These are phyloP conservation scores for Caenorhabditis sp. DNA, from an alignment of 2,888 invertebrate species.

Conservation along the genomic window DNA sequence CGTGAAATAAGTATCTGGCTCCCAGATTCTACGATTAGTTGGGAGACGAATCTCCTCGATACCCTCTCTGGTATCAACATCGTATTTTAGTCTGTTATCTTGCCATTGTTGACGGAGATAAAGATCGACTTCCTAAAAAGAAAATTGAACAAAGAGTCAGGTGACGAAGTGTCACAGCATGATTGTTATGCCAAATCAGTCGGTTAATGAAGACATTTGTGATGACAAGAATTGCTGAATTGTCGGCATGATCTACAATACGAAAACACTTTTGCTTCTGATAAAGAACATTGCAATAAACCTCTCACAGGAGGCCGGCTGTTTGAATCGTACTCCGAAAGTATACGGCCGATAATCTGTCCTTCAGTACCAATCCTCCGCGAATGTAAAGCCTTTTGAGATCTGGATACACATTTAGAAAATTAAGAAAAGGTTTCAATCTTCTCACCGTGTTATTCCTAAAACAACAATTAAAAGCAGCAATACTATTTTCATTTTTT, in stretches of 20 bases:
- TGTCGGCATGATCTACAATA: constrained; percentile 76
- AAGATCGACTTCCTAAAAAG: constrained; percentile 79
- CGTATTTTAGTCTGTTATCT: constrained; percentile 78
- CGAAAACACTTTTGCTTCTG: no score
- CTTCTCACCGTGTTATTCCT: constrained; percentile 7
- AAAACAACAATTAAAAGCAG: constrained; percentile 1
- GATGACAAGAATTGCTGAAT: constrained; percentile 79
- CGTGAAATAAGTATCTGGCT: constrained; percentile 81
- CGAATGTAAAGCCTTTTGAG: constrained; percentile 59
- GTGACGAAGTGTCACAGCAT: constrained; percentile 56
- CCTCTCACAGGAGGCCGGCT: constrained; percentile 81
- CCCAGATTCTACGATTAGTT: constrained; percentile 75
- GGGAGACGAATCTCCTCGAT: constrained; percentile 77
- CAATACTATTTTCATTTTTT: constrained; percentile 8
- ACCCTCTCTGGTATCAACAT: constrained; percentile 79
- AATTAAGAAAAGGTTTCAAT: not conserved
- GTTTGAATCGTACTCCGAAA: constrained; percentile 77
- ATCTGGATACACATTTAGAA: constrained; percentile 4
- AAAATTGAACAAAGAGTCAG: not conserved
- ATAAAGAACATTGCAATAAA: constrained; percentile 25
- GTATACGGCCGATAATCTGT: constrained; percentile 74
- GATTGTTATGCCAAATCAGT: constrained; percentile 75
- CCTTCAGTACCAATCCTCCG: constrained; percentile 77
- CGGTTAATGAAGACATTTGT: constrained; percentile 78
- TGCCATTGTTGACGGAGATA: constrained; percentile 82